Percentiles rank a stretch among this genome's conserved stretches.
These are phyloP conservation scores for Pachycephus smyrnensis DNA, from an alignment of 2,888 invertebrate species.

Conservation along the genomic window DNA sequence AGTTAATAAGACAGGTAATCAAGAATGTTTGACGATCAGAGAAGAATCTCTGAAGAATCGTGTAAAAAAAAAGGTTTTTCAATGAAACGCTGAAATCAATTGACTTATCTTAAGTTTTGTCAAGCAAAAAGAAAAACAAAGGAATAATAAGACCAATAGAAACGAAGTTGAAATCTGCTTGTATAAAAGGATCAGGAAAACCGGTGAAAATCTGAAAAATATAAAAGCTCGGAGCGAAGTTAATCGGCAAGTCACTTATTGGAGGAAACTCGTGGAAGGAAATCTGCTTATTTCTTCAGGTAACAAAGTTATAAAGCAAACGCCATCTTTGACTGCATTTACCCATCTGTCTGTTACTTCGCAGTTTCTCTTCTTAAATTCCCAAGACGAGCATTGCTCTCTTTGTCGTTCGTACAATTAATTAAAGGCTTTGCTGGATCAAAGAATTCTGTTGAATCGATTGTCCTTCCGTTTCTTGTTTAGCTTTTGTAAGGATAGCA, in stretches of 20 bases:
- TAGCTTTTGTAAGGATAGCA: neutral
- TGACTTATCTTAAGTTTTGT: neutral
- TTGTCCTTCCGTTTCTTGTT: neutral
- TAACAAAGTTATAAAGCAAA: constrained; percentile 5
- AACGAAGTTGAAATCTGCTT: neutral
- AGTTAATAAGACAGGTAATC: neutral
- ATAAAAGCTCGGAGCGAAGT: neutral
- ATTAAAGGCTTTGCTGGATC: neutral
- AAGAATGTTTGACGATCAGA: neutral
- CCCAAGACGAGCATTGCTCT: neutral
- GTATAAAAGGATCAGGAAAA: neutral
- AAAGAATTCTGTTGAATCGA: too few species aligned
- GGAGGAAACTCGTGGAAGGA: neutral
- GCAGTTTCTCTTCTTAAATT: neutral
- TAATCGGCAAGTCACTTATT: neutral
- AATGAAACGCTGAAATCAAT: too few species aligned
- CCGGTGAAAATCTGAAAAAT: neutral
- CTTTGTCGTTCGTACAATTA: neutral
- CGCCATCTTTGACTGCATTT: neutral
- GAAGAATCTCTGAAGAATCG: neutral
- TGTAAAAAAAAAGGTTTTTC: neutral
- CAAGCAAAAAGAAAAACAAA: neutral
- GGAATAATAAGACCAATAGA: neutral
- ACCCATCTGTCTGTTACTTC: neutral
- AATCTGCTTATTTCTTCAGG: constrained; percentile 4